phyloP scores from a whole-genome alignment of 2,888 invertebrate genomes.

The Parapristionchus giblindavisi region DNA sequence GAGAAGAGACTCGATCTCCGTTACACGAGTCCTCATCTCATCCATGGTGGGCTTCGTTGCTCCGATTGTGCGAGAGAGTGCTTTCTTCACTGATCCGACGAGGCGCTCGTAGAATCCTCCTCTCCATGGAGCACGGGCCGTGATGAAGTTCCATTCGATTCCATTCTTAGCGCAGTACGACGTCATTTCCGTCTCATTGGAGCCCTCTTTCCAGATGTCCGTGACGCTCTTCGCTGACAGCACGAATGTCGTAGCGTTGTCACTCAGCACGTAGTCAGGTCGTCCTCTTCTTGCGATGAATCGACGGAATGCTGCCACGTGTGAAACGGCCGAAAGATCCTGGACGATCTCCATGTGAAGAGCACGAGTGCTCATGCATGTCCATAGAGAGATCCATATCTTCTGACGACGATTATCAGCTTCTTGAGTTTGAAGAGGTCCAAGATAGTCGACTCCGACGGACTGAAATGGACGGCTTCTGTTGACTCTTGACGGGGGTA shows the following conservation, averaged over 20 bases:
- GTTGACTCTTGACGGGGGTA: conserved; percentile 64
- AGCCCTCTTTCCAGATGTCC: neutral
- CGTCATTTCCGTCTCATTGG: neutral
- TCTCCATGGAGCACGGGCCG: conserved; percentile 71
- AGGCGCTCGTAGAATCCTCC: conserved; percentile 72
- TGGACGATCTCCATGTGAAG: conserved; percentile 70
- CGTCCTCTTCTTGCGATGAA: conserved; percentile 68
- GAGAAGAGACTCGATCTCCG: conserved; percentile 1
- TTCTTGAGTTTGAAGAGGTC: conserved; percentile 66
- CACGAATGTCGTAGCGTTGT: conserved; percentile 71
- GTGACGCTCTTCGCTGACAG: conserved; percentile 43
- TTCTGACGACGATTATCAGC: conserved; percentile 52
- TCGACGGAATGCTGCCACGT: conserved; percentile 64
- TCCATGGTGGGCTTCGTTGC: neutral
- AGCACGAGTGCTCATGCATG: conserved; percentile 70
- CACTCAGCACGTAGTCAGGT: conserved; percentile 60
- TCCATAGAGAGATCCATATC: conserved; percentile 69
- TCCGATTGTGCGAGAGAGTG: neutral
- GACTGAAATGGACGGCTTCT: conserved; percentile 61
- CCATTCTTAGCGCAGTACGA: conserved; percentile 36
- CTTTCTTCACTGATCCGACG: conserved; percentile 53
- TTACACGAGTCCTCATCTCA: neutral
- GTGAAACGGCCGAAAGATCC: conserved; percentile 63
- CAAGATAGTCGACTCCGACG: conserved; percentile 69
- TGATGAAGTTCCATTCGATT: conserved; percentile 68